phyloP scores from a whole-genome alignment of 1,140 invertebrate species.

The Neodiprion virginianus region DNA sequence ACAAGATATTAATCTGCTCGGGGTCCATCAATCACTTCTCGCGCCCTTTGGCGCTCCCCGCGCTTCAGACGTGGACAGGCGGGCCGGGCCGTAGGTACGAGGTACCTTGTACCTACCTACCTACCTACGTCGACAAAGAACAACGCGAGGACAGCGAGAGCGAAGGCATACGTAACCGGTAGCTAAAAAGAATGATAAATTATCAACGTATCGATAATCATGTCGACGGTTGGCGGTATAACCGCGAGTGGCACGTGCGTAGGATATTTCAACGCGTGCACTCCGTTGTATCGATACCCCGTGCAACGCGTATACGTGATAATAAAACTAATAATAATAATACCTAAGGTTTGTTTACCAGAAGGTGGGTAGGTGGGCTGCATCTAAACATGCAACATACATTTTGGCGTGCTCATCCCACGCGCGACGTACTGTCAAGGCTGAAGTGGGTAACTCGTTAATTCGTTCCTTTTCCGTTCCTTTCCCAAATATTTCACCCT shows the following conservation, averaged over 20 bases:
- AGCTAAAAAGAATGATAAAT: constrained; percentile 8
- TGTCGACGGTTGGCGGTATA: not conserved
- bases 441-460: too few species aligned
- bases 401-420: too few species aligned
- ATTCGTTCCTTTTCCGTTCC: too few species aligned
- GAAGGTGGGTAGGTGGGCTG: too few species aligned
- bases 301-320: too few species aligned
- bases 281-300: not conserved
- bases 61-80: not conserved
- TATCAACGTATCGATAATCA: constrained; percentile 7
- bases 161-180: not conserved
- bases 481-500: too few species aligned
- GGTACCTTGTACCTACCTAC: not conserved
- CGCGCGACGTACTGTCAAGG: too few species aligned
- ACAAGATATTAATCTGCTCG: not conserved
- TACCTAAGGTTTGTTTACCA: too few species aligned
- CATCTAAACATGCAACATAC: too few species aligned
- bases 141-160: not conserved
- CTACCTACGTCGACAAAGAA: not conserved
- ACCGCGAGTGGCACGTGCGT: constrained; percentile 1
- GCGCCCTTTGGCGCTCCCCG: not conserved
- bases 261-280: not conserved
- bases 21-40: not conserved
- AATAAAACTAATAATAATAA: too few species aligned
- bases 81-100: too few species aligned